Conservation (phyloP, 2,888 invertebrate genomes). For the Sinohyriopsis cumingii region DNA sequence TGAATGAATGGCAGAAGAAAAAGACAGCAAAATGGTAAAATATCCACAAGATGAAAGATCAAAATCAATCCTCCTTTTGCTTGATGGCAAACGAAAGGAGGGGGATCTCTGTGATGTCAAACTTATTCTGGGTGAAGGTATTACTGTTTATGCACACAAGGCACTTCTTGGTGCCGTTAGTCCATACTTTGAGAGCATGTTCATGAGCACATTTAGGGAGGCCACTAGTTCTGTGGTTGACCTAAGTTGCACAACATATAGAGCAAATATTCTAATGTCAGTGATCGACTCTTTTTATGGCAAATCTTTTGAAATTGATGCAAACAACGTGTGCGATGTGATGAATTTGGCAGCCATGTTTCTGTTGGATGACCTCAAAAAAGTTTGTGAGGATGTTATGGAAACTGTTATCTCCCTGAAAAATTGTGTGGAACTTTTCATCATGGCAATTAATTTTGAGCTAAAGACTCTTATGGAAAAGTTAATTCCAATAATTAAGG, state of each 20-base stretch:
- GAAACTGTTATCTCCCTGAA: constrained; percentile 4
- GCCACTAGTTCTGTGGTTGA: constrained; percentile 19
- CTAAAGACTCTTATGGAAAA: constrained; percentile 8
- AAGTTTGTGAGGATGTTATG: constrained; percentile 10
- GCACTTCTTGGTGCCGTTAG: constrained; percentile 25
- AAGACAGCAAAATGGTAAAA: constrained; percentile 2
- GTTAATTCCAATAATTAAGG: constrained; percentile 13
- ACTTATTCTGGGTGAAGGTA: constrained; percentile 14
- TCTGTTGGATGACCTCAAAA: constrained; percentile 15
- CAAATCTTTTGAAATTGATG: constrained; percentile 14
- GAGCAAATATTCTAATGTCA: constrained; percentile 15
- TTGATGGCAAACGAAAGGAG: constrained; percentile 5
- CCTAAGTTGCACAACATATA: constrained; percentile 14
- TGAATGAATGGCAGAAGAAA: neutral
- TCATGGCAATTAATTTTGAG: constrained; percentile 13
- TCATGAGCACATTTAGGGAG: constrained; percentile 21
- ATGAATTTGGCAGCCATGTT: constrained; percentile 23
- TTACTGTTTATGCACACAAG: constrained; percentile 28
- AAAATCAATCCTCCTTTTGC: constrained; percentile 5
- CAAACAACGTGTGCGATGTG: constrained; percentile 16
- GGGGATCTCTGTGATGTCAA: constrained; percentile 23
- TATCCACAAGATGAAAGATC: constrained; percentile 11
- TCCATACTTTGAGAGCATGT: constrained; percentile 35
- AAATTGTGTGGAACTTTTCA: constrained; percentile 7
- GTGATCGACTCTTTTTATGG: constrained; percentile 25